Conservation (phyloP, 1,140 invertebrate species). For the Aphelenchoides avenae region DNA sequence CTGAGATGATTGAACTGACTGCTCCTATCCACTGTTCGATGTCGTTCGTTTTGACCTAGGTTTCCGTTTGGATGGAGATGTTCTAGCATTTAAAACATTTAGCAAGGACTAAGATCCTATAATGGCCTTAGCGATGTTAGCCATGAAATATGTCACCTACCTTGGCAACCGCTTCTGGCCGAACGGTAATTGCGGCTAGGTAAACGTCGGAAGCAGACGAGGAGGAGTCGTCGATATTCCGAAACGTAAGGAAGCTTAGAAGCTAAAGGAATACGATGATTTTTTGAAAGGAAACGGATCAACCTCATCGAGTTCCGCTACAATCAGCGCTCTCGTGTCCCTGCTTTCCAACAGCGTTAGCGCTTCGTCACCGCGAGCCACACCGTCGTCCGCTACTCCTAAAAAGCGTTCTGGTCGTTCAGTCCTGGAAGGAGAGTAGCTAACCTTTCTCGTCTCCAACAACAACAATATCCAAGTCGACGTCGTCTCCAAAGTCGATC, state of each 20-base stretch:
- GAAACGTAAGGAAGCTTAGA: conserved; percentile 74
- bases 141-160: too few relatives aligned
- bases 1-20: conserved; percentile 22
- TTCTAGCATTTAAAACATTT: neutral
- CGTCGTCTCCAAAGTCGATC: conserved; percentile 60
- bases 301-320: conserved; percentile 78
- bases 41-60: conserved; percentile 7
- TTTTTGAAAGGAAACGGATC: conserved; percentile 16
- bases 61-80: neutral
- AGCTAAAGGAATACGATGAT: too few relatives aligned
- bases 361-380: conserved; percentile 75
- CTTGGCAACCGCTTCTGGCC: too few relatives aligned
- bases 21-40: conserved; percentile 24
- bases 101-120: conserved; percentile 1
- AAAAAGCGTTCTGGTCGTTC: too few relatives aligned
- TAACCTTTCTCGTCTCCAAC: conserved; percentile 42
- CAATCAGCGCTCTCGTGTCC: conserved; percentile 72
- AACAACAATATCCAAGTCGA: conserved; percentile 34
- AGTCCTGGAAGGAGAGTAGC: too few relatives aligned
- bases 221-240: conserved; percentile 66
- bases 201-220: conserved; percentile 34
- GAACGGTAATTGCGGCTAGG: conserved; percentile 20
- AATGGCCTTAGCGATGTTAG: too few relatives aligned
- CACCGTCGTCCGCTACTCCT: too few relatives aligned
- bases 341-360: conserved; percentile 79